A percentile compares a stretch with the other conserved stretches of the same genome.
Conservation (phyloP, 2,797 vertebrate species). For the Heteromormyrus szaboi region DNA sequence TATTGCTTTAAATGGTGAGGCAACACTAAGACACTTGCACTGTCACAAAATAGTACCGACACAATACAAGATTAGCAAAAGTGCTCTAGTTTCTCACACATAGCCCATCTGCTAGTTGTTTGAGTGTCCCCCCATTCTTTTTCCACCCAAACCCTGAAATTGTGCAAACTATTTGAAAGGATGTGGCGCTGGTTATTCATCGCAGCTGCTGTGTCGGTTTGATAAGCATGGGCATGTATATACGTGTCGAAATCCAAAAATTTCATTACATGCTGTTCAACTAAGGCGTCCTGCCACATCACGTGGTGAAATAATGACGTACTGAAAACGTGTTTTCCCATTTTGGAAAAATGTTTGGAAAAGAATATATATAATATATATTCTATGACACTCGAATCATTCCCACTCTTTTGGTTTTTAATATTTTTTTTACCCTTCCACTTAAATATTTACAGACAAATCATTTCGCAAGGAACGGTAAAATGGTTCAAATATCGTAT, state of each 20-base stretch:
- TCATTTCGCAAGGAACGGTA: not conserved
- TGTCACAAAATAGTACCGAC: not conserved
- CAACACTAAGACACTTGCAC: not conserved
- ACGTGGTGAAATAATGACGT: conserved; percentile 43
- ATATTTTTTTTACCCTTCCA: not conserved
- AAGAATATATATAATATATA: not conserved
- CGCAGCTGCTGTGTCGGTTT: not conserved
- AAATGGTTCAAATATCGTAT: not conserved
- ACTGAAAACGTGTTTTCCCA: conserved; percentile 25
- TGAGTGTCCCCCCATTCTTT: not conserved
- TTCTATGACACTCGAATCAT: not conserved
- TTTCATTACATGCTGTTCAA: conserved; percentile 21
- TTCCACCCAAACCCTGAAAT: not conserved
- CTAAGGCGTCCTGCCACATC: conserved; percentile 38
- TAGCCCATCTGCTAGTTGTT: not conserved
- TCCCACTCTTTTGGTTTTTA: not conserved
- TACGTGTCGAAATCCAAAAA: not conserved
- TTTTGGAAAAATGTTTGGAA: not conserved
- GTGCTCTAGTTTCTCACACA: not conserved
- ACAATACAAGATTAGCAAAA: not conserved
- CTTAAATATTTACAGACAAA: not conserved
- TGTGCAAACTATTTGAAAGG: not conserved
- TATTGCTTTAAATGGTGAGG: not conserved
- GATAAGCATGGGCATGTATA: not conserved
- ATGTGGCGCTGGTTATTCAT: not conserved